Percentiles rank a stretch among this genome's conserved stretches.
These are phyloP conservation scores for Mamestra brassicae DNA, from an alignment of 2,888 invertebrate species.

Conservation along the genomic window DNA sequence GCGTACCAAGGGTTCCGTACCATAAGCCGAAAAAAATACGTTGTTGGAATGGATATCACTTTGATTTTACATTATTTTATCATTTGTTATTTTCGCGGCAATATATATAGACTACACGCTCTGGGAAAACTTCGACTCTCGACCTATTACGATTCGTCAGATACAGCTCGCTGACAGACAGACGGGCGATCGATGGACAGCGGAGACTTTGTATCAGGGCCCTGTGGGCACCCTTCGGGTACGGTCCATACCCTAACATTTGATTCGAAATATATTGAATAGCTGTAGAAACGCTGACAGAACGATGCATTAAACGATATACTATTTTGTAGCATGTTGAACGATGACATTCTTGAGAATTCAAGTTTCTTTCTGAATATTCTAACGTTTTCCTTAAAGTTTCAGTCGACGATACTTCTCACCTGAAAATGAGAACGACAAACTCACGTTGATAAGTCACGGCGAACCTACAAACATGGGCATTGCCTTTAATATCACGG, in stretches of 20 bases:
- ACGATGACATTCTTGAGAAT: background rate
- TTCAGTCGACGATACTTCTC: conserved; percentile 11
- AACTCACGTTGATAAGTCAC: conserved; percentile 39
- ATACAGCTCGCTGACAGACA: no score
- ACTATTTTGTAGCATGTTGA: background rate
- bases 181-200: no score
- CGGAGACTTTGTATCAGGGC: no score
- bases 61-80: no score
- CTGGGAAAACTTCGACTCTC: no score
- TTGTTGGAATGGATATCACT: no score
- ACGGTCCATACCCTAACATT: background rate
- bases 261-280: background rate
- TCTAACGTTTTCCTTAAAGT: background rate
- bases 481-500: conserved; percentile 4
- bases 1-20: no score
- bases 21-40: no score
- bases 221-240: no score
- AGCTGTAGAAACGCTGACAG: background rate
- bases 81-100: no score
- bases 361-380: background rate
- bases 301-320: background rate
- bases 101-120: no score
- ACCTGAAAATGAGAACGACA: conserved; percentile 42
- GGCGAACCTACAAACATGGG: conserved; percentile 1
- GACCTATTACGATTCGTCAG: no score